Base-by-base conservation (phyloP, 1,140 invertebrate genomes). In the Drosophila pectinifera region DNA sequence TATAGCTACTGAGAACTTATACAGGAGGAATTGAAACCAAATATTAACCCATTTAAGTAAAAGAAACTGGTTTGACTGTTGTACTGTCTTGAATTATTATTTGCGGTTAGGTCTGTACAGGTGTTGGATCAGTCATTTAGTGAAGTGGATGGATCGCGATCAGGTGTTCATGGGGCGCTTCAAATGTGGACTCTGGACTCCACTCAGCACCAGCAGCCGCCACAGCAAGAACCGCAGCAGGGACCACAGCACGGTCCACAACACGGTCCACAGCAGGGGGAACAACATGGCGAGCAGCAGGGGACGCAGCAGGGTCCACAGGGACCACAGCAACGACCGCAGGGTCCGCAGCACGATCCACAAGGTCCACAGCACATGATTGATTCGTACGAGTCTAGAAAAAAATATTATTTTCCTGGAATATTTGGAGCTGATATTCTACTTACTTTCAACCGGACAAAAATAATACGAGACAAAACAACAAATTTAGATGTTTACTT, bases 301-400 rank as follows among this genome's bases (percentile, higher is more conserved):
- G 58, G 58, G 4, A 56, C 31, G n/a, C 41, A 79, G 24, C 57
- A 56, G 1, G 59, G 38, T 5, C 18, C 38, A 14, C 28, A 57
- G 5, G 61, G 45, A 3, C 16, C 53, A 11, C 69, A 51, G 31
- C 63, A 45, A 10, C 43, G 53, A 13, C 69, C 75, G 18, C 67
- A 78, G 1, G 59, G 55, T 3, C 49, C 63, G 20, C 54, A 78
- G 34, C 77, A 72, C 10, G 72, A 24, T 31, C 57, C 65, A 31
- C 72, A 41, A 24, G 42, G 42, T 48, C 55, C 54, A 28, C 53
- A 45, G 10, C 62, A 73, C 42, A 81, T 76, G 53, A 64, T 63
- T 54, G 42, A 39, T 67, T 34, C 34, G 39, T 11, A 42, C 7
- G 26, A 48, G 39, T n/a, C 79, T 24, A 67, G 42, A 38, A 13